A percentile compares a stretch with the other conserved stretches of the same genome.
Evolutionary conservation across 1,140 invertebrate genomes (phyloP).

Genomic region (Gonioctena quinquepunctata): DNA sequence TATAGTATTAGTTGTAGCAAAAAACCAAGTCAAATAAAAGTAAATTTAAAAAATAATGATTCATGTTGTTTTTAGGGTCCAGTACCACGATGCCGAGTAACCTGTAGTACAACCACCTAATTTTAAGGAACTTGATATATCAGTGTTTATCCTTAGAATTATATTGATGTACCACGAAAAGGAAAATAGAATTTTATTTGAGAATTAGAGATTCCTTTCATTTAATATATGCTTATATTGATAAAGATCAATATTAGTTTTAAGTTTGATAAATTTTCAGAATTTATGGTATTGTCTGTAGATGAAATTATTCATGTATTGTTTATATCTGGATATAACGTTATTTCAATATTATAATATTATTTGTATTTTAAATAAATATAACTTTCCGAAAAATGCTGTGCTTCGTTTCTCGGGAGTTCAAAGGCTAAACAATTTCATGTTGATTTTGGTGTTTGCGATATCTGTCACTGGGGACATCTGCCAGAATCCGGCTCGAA

Average conservation of each 20-base stretch:
- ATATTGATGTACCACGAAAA: neutral
- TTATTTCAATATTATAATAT: neutral
- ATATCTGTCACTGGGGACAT: too few relatives aligned
- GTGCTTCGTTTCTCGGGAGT: too few relatives aligned
- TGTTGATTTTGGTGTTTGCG: too few relatives aligned
- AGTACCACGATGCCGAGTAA: slow-evolving; percentile 47
- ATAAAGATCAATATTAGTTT: neutral
- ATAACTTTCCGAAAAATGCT: neutral
- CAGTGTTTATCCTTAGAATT: neutral
- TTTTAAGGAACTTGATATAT: neutral
- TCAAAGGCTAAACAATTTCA: too few relatives aligned
- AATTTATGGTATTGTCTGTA: neutral
- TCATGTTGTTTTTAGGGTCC: slow-evolving; percentile 29
- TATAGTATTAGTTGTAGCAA: too few relatives aligned
- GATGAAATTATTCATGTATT: neutral
- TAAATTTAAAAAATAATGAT: too few relatives aligned
- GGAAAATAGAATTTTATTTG: neutral
- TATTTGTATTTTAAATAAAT: neutral
- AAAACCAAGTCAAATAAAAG: too few relatives aligned
- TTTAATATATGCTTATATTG: too few relatives aligned
- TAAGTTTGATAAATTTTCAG: neutral
- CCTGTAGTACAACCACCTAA: neutral
- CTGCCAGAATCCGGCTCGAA: too few relatives aligned
- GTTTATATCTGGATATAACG: neutral
- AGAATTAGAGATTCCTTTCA: neutral